Evolutionary conservation across 2,113 vertebrate species (phyloP).

Genomic region (Nibea coibor): DNA sequence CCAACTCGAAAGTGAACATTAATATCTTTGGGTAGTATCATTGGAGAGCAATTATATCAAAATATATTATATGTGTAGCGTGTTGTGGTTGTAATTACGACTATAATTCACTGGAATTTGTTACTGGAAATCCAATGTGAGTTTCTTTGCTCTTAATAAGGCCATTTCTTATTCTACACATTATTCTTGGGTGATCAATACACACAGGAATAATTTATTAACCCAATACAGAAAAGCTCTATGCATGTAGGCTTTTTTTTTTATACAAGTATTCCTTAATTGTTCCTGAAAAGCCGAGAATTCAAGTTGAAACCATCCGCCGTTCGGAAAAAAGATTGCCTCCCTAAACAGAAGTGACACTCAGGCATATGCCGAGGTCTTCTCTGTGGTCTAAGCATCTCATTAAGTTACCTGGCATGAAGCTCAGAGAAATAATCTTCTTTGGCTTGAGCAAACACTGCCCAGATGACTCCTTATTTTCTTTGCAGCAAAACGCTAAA

Average conservation of each 20-base stretch:
- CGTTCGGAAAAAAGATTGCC: constrained; percentile 55
- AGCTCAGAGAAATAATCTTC: constrained; percentile 55
- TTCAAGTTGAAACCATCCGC: constrained; percentile 42
- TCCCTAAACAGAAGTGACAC: constrained; percentile 69
- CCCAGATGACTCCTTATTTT: constrained; percentile 30
- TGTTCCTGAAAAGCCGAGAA: constrained; percentile 41
- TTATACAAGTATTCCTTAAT: constrained; percentile 24
- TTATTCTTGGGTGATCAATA: not conserved
- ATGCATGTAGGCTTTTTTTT: not conserved
- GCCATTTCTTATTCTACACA: not conserved
- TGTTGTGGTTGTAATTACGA: not conserved
- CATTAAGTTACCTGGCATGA: constrained; percentile 66
- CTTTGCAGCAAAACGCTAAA: constrained; percentile 24
- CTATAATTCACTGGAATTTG: no score
- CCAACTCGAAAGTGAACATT: not conserved
- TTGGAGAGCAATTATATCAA: not conserved
- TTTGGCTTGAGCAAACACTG: constrained; percentile 35
- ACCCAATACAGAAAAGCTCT: not conserved
- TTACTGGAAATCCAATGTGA: not conserved
- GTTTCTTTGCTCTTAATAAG: not conserved
- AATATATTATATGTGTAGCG: not conserved
- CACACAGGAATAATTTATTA: not conserved
- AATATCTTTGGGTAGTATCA: not conserved
- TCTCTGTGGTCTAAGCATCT: constrained; percentile 47
- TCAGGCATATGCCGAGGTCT: constrained; percentile 43